Percentiles rank a stretch among this genome's conserved stretches.
phyloP scores from a whole-genome alignment of 2,797 vertebrate species.

The Arremon aurantiirostris region DNA sequence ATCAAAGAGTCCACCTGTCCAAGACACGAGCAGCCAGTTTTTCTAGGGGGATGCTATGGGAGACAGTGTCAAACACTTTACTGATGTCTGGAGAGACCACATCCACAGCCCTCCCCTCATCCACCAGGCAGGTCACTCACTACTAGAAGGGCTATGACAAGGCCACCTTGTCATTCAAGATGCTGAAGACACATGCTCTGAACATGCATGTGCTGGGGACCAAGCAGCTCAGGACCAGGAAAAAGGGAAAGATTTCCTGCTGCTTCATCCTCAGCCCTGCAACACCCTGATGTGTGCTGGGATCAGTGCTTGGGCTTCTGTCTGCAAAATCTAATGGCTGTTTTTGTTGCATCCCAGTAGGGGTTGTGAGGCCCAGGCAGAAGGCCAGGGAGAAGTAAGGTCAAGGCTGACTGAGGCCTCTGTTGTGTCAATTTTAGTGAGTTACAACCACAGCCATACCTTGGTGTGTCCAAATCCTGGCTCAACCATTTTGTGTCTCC shows the following conservation, averaged over 20 bases:
- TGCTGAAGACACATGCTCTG: background rate
- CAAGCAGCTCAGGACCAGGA: background rate
- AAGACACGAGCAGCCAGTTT: background rate
- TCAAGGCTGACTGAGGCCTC: background rate
- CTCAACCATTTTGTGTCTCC: background rate
- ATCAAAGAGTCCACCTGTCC: background rate
- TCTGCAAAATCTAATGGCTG: background rate
- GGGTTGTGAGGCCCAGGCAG: background rate
- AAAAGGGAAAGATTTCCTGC: background rate
- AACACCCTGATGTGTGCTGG: fast-evolving
- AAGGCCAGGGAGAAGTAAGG: background rate
- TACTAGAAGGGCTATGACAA: background rate
- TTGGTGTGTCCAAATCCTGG: background rate
- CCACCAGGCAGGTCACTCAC: too few species aligned
- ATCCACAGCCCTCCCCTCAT: background rate
- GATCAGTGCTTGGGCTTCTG: background rate
- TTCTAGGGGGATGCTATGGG: background rate
- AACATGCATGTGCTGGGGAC: background rate
- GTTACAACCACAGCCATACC: background rate
- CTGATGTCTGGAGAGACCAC: background rate
- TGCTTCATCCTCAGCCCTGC: background rate
- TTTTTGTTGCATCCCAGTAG: background rate
- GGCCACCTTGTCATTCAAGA: background rate
- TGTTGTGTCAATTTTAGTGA: background rate
- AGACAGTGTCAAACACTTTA: background rate